Evolutionary conservation across 2,113 vertebrate genomes (phyloP).

Genomic region (human): DNA sequence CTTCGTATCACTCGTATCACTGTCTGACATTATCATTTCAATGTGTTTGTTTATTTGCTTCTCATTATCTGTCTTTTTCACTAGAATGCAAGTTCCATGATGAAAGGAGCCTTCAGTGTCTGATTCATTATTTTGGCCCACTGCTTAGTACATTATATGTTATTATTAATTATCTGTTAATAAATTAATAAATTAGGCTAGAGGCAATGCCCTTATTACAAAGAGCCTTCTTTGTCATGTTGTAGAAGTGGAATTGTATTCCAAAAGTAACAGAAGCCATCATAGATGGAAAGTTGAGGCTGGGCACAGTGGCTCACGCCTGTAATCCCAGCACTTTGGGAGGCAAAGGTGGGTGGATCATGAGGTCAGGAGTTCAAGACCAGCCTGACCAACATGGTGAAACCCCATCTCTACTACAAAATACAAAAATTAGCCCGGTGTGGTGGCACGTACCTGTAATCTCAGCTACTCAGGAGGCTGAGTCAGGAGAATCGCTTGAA

Average conservation of each 20-base stretch:
- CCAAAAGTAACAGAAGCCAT: not conserved
- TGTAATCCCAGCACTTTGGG: too few species aligned
- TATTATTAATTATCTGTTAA: not conserved
- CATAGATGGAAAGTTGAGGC: not conserved
- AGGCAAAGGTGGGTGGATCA: too few species aligned
- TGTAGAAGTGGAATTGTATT: not conserved
- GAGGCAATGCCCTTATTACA: not conserved
- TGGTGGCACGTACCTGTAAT: too few species aligned
- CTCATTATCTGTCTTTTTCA: not conserved
- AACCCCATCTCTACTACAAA: too few species aligned
- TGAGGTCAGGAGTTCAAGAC: too few species aligned
- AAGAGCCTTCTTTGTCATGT: not conserved
- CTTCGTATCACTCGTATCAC: not conserved
- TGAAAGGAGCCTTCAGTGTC: not conserved
- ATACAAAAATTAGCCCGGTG: too few species aligned
- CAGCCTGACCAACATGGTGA: too few species aligned
- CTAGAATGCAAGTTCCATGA: not conserved
- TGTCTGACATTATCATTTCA: not conserved
- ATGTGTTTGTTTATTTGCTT: not conserved
- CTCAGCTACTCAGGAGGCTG: too few species aligned
- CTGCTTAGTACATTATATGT: not conserved
- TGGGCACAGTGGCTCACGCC: fast-evolving
- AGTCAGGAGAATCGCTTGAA: too few species aligned
- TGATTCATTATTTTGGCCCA: not conserved
- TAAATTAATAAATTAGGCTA: not conserved